phyloP scores from a whole-genome alignment of 2,888 invertebrate species.

The Melinaea marsaeus region DNA sequence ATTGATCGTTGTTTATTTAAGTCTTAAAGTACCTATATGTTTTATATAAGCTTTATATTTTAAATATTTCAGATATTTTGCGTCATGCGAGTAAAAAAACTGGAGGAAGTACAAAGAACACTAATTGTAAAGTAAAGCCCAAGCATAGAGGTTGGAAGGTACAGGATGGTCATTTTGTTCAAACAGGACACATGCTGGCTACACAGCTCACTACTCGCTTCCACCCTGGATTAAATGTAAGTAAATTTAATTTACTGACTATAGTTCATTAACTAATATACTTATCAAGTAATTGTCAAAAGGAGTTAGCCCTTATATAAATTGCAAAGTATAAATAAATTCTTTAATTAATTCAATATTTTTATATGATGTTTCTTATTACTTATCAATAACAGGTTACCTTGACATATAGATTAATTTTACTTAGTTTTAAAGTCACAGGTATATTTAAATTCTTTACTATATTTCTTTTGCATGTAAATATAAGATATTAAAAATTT shows the following conservation, averaged over 20 bases:
- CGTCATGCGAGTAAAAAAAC: conserved; percentile 86
- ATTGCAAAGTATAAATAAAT: too few species aligned
- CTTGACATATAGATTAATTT: too few species aligned
- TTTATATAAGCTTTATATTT: conserved; percentile 1
- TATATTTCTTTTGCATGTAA: too few species aligned
- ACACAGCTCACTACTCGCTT: conserved; percentile 84
- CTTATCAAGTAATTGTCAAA: neutral
- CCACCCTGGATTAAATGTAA: conserved; percentile 77
- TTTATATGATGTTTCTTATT: too few species aligned
- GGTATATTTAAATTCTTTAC: too few species aligned
- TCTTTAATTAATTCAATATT: too few species aligned
- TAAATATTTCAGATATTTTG: conserved; percentile 51
- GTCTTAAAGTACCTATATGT: neutral
- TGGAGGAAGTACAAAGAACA: conserved; percentile 84
- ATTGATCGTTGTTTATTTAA: conserved; percentile 8
- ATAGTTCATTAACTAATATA: too few species aligned
- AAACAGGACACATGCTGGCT: conserved; percentile 82
- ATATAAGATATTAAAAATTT: too few species aligned
- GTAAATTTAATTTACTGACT: conserved; percentile 3
- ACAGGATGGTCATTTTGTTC: conserved; percentile 83
- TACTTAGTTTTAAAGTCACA: too few species aligned
- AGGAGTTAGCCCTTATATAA: too few species aligned
- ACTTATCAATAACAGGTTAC: too few species aligned
- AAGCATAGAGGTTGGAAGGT: conserved; percentile 88
- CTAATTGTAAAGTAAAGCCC: conserved; percentile 81